Evolutionary conservation across 2,113 vertebrate genomes (phyloP), one percentile per base, ranked within the genome.

Genomic region (Heteronetta atricapilla): DNA sequence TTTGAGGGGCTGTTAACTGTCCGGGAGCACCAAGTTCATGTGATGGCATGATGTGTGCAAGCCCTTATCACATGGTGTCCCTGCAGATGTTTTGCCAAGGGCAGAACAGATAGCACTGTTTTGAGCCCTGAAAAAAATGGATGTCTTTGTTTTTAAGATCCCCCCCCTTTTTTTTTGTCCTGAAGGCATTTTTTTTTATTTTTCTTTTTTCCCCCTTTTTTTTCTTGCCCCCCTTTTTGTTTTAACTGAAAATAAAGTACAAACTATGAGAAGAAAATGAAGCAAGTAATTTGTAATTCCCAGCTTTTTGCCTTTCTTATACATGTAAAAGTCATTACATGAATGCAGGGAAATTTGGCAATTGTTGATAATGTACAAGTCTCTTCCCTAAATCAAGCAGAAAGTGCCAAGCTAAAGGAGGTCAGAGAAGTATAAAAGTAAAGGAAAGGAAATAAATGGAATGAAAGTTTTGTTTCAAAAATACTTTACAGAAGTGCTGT

Each of bases 191-290:
- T 22, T 63, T 22, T 11, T 48, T 28, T 6, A 2, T 22, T 26
- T n/a, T 42, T 38, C 6, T 16, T 72, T 52, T 72, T 48, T n/a
- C 2, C 3, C 13, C 48, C 19, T 11, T n/a, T 28, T 11, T 3
- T 18, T 23, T 38, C 14, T 38, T 18, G 46, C 46, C 20, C 36
- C 56, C 10, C 17, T 50, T 26, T 42, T 9, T 15, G 62, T 53
- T 75, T 42, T 13, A 75, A 63, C 50, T 74, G 50, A 52, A 76
- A 82, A 82, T 95, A 56, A 94, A 95, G n/a, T 40, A n/a, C 68
- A 93, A 93, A 40, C 48, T 74, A 58, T 68, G 48, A 89, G 15
- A 79, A 48, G 80, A 86, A 97, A 97, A 94, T 40, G 33, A 80
- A 44, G 79, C 33, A 52, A 83, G 67, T 62, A 95, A 86, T 81